These are phyloP conservation scores for Takifugu rubripes DNA, from an alignment of 2,797 vertebrate species.

Conservation along the genomic window DNA sequence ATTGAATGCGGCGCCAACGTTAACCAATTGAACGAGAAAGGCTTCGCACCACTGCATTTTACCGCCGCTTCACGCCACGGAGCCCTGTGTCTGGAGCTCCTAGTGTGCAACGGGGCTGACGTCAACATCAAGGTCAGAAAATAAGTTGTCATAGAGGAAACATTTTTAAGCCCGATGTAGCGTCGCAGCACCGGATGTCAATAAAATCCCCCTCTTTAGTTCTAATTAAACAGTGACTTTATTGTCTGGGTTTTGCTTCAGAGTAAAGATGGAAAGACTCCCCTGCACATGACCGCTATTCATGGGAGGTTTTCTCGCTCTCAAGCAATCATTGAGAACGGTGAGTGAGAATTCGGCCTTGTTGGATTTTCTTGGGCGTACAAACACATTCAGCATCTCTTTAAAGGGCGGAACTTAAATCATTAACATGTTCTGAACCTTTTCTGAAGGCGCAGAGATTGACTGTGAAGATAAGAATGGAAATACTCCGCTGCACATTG, in stretches of 20 bases:
- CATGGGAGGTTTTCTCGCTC: constrained; percentile 98
- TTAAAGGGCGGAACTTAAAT: too few relatives aligned
- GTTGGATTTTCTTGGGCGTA: background rate
- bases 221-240: background rate
- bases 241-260: constrained; percentile 58
- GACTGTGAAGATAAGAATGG: constrained; percentile 98
- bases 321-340: constrained; percentile 96
- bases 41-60: constrained; percentile 94
- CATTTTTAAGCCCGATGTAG: too few relatives aligned
- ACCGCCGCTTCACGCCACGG: constrained; percentile 94
- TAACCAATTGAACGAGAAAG: constrained; percentile 95
- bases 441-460: constrained; percentile 86
- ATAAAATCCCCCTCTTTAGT: background rate
- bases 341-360: constrained; percentile 68
- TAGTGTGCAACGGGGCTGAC: constrained; percentile 92
- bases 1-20: constrained; percentile 94
- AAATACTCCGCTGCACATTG: constrained; percentile 97
- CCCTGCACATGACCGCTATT: constrained; percentile 97
- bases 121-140: constrained; percentile 90
- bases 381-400: too few relatives aligned
- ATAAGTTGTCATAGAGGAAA: background rate
- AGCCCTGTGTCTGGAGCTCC: constrained; percentile 92
- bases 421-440: background rate
- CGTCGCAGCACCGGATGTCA: background rate
- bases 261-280: constrained; percentile 99